Percentiles rank a stretch among this genome's conserved stretches.
Evolutionary conservation across 2,888 invertebrate genomes (phyloP).

Genomic region (Nycteola revayana): DNA sequence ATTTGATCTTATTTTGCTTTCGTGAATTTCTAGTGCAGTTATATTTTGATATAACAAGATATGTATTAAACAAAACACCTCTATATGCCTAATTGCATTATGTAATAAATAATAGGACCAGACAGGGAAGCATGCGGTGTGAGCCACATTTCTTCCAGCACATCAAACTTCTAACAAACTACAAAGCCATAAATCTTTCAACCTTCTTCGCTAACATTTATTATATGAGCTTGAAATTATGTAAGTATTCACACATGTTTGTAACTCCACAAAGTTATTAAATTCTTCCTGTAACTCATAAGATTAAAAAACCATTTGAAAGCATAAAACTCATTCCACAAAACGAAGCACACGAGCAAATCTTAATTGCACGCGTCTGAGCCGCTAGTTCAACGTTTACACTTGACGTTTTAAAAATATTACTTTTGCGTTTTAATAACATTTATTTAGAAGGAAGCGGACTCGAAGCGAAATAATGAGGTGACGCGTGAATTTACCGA

Average conservation of each 20-base stretch:
- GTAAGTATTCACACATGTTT: conserved; percentile 8
- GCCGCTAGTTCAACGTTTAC: conserved; percentile 39
- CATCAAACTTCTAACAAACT: conserved; percentile 1
- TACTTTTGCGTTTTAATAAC: conserved; percentile 68
- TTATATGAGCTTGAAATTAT: conserved; percentile 9
- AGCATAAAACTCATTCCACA: conserved; percentile 40
- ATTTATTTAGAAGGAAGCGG: conserved; percentile 59
- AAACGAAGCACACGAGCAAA: conserved; percentile 44
- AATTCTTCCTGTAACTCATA: conserved; percentile 27
- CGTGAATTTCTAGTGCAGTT: no score
- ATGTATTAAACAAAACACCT: no score
- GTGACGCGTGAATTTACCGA: conserved; percentile 52
- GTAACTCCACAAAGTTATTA: conserved; percentile 32
- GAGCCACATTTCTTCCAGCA: no score
- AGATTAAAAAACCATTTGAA: conserved; percentile 42
- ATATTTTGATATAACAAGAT: no score
- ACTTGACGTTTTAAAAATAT: conserved; percentile 64
- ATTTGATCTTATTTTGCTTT: no score
- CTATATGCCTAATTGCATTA: no score
- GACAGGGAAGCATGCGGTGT: no score
- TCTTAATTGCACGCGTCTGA: conserved; percentile 58
- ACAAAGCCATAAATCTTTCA: conserved; percentile 2
- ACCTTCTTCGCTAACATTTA: conserved; percentile 1
- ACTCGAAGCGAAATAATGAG: conserved; percentile 70
- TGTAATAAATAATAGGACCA: no score